Evolutionary conservation across 92 coral and sea anemone species (phyloP).

Genomic region (Epizoanthus rinbou): DNA sequence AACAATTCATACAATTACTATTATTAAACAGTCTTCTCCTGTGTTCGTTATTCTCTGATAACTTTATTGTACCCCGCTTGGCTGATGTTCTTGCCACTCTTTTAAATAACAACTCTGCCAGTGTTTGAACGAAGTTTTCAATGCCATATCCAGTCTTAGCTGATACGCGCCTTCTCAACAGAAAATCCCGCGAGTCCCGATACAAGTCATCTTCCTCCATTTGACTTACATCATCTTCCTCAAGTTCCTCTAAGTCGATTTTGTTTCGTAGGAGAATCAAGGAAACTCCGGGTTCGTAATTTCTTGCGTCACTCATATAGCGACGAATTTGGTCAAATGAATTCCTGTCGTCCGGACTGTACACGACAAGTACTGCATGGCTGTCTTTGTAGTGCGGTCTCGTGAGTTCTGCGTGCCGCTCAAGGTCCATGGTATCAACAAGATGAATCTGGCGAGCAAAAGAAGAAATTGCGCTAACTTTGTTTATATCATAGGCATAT

Average conservation of each 20-base stretch:
- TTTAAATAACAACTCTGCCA: conserved; percentile 22
- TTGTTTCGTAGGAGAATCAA: conserved; percentile 74
- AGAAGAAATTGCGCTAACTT: neutral
- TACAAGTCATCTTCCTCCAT: conserved; percentile 24
- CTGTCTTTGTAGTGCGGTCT: conserved; percentile 72
- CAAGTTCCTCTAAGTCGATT: conserved; percentile 66
- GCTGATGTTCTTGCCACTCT: neutral
- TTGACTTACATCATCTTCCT: conserved; percentile 40
- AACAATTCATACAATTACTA: neutral
- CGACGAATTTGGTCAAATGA: conserved; percentile 48
- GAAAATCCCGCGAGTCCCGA: conserved; percentile 27
- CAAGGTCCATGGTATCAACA: conserved; percentile 87
- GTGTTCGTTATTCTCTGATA: no score
- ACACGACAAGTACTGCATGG: conserved; percentile 77
- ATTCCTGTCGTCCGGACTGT: conserved; percentile 53
- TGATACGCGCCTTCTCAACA: conserved; percentile 62
- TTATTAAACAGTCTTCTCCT: no score
- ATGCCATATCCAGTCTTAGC: conserved; percentile 79
- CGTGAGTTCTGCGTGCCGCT: conserved; percentile 62
- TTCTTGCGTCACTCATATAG: conserved; percentile 26
- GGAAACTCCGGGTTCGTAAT: conserved; percentile 62
- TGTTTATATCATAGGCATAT: no score
- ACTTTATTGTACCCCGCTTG: neutral
- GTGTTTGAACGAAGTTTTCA: conserved; percentile 51
- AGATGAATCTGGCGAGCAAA: conserved; percentile 56